Percentiles rank a stretch among this genome's conserved stretches.
Evolutionary conservation across 2,797 vertebrate species (phyloP).

Genomic region (Ctenopoma kingsleyae): DNA sequence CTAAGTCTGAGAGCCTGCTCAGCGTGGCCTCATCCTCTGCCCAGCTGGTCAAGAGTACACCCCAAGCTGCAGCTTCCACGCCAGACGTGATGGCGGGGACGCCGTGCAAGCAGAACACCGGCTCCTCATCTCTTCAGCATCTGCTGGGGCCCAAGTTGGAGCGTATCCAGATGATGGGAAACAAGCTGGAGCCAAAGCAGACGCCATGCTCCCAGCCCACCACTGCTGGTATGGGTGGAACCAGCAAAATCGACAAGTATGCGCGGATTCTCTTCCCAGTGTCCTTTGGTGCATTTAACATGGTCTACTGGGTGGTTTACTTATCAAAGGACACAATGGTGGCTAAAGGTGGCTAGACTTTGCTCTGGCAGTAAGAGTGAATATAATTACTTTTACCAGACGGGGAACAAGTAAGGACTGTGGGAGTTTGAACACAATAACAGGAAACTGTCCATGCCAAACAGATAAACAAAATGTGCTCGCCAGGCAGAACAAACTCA

Average conservation of each 20-base stretch:
- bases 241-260: slow-evolving; percentile 99
- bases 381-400: slow-evolving; percentile 29
- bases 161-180: slow-evolving; percentile 89
- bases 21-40: slow-evolving; percentile 83
- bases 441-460: slow-evolving; percentile 44
- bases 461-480: slow-evolving; percentile 49
- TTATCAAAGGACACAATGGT: slow-evolving; percentile 98
- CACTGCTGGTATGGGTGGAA: slow-evolving; percentile 86
- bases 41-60: slow-evolving; percentile 85
- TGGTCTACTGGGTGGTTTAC: slow-evolving; percentile 99
- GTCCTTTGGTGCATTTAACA: slow-evolving; percentile 97
- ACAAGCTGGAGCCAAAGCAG: slow-evolving; percentile 84
- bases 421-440: slow-evolving; percentile 39
- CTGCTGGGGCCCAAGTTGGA: slow-evolving; percentile 91
- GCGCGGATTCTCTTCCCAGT: slow-evolving; percentile 98
- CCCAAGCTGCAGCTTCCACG: slow-evolving; percentile 86
- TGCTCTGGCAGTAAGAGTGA: neutral
- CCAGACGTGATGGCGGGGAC: slow-evolving; percentile 85
- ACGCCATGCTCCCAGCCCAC: slow-evolving; percentile 81
- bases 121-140: slow-evolving; percentile 86
- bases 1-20: slow-evolving; percentile 90
- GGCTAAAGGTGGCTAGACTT: slow-evolving; percentile 83
- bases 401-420: slow-evolving; percentile 47
- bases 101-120: slow-evolving; percentile 75
- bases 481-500: slow-evolving; percentile 33